Evolutionary conservation across 2,797 vertebrate genomes (phyloP), one percentile per base, ranked within the genome.

Genomic region (Argyrosomus regius): DNA sequence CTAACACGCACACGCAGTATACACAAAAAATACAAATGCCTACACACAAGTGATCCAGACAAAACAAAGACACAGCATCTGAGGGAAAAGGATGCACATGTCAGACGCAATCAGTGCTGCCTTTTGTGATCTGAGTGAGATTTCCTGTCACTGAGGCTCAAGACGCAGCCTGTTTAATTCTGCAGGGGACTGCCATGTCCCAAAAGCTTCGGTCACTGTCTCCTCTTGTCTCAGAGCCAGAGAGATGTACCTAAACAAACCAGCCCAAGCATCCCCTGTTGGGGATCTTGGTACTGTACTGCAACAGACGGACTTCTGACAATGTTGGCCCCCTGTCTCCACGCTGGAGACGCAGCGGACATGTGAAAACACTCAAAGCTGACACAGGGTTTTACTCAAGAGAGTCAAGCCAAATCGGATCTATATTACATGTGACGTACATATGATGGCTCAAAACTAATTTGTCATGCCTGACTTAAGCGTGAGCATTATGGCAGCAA

Each of bases 121-220:
- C 82, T 76, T 78, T 84, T 81, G 84, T 94, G 93, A 94, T 93
- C 87, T 86, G 91, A 94, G 92, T 92, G 88, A 94, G 91, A 85
- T 92, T 94, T 81, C 88, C 90, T 94, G 94, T 94, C 93, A 87
- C 69, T 50, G 78, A 77, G 72, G 77, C 89, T 86, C 8, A 77
- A 90, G 87, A 93, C 56, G 8, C 85, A 80, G 91, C 87, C 89
- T 90, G 85, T 80, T 94, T 89, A 92, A 94, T 90, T 92, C 93
- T 94, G 89, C 90, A 91, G 91, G 92, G 92, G 87, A 59, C 82
- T 46, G 78, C 65, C 81, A 46, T 75, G 83, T 93, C 91, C 89
- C 92, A 60, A 67, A 85, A 61, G 81, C 88, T 71, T 61, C 78
- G 75, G 89, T 88, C 86, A 90, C 87, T 90, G 90, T 93, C 92